Evolutionary conservation across 1,140 invertebrate genomes (phyloP).

Genomic region (Bombus waltoni): DNA sequence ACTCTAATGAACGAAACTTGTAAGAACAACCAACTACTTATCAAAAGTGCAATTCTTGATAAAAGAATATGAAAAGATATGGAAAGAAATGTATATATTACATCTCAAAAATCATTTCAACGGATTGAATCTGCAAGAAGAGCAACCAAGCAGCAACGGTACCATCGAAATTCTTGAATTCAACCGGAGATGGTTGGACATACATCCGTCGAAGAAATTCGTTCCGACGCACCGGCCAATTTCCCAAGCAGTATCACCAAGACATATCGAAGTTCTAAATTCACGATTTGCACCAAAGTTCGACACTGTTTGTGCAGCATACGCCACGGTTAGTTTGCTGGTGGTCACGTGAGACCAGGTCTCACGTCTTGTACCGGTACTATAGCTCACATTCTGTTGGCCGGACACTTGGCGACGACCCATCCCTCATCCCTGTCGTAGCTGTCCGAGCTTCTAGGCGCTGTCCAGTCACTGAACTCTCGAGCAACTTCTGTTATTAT

Average conservation of each 20-base stretch:
- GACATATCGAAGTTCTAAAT: slow-evolving; percentile 76
- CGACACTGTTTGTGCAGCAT: slow-evolving; percentile 70
- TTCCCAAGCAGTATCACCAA: slow-evolving; percentile 67
- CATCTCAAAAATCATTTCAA: background rate
- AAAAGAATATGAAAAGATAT: too few species aligned
- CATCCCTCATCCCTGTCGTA: slow-evolving; percentile 78
- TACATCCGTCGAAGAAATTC: slow-evolving; percentile 59
- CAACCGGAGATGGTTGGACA: background rate
- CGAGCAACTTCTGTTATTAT: slow-evolving; percentile 82
- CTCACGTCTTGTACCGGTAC: slow-evolving; percentile 73
- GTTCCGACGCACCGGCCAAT: slow-evolving; percentile 60
- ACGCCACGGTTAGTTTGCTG: slow-evolving; percentile 76
- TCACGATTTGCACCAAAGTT: slow-evolving; percentile 75
- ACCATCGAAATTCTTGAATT: background rate
- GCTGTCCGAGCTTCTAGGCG: slow-evolving; percentile 71
- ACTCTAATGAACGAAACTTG: too few species aligned
- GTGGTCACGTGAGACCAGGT: slow-evolving; percentile 69
- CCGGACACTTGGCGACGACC: slow-evolving; percentile 81
- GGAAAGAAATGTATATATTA: too few species aligned
- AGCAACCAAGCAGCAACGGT: background rate
- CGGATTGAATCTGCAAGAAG: background rate
- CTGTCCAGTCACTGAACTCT: slow-evolving; percentile 79
- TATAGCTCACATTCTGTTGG: slow-evolving; percentile 74
- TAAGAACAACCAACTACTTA: too few species aligned
- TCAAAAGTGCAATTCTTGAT: too few species aligned